phyloP scores from a whole-genome alignment of 1,140 invertebrate species.

The Drusus annulatus region DNA sequence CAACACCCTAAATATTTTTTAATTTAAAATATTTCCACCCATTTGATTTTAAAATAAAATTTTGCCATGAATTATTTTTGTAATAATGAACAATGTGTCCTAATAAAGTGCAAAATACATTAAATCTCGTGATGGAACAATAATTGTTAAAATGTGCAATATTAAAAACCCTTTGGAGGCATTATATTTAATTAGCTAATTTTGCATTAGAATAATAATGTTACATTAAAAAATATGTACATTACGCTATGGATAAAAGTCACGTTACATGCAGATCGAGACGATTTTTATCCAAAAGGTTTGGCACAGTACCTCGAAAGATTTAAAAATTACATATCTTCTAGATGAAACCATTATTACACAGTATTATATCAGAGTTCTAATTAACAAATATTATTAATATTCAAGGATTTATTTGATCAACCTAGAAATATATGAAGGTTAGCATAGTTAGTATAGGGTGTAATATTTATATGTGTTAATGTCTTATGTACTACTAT shows the following conservation, averaged over 20 bases:
- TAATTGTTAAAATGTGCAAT: conserved; percentile 25
- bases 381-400: no score
- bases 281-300: conserved; percentile 13
- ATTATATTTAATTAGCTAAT: conserved; percentile 12
- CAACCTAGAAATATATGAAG: conserved; percentile 18
- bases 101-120: conserved; percentile 19
- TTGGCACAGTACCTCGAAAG: conserved; percentile 38
- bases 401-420: conserved; percentile 2
- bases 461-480: conserved; percentile 11
- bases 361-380: background rate
- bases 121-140: conserved; percentile 2
- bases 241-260: conserved; percentile 37
- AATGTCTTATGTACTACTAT: background rate
- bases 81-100: no score
- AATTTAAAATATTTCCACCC: no score
- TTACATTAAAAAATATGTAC: conserved; percentile 39
- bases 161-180: background rate
- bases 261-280: conserved; percentile 26
- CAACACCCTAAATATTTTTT: no score
- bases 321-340: conserved; percentile 16
- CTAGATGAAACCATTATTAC: background rate
- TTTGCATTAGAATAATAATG: conserved; percentile 31
- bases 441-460: conserved; percentile 16
- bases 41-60: no score
- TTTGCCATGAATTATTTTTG: no score